Conservation (phyloP, 2,888 invertebrate species). For the Cistogaster globosa region DNA sequence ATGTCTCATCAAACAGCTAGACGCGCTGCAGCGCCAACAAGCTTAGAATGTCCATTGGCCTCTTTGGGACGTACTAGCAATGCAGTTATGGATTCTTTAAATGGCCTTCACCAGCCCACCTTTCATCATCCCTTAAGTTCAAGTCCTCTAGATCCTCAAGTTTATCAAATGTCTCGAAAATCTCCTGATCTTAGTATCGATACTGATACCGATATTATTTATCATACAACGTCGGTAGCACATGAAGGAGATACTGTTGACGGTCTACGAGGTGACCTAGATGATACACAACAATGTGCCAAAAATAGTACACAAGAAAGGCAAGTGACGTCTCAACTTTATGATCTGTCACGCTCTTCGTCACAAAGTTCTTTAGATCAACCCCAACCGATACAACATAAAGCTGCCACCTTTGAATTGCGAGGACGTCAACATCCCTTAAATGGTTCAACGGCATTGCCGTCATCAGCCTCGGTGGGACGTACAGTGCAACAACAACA, state of each 20-base stretch:
- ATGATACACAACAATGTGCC: slow-evolving; percentile 70
- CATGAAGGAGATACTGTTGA: slow-evolving; percentile 74
- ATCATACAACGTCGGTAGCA: slow-evolving; percentile 78
- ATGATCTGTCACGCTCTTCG: slow-evolving; percentile 75
- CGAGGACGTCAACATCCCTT: slow-evolving; percentile 72
- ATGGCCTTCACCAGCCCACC: slow-evolving; percentile 78
- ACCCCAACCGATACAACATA: slow-evolving; percentile 77
- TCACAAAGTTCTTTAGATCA: slow-evolving; percentile 77
- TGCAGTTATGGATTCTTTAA: slow-evolving; percentile 79
- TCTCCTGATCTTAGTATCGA: slow-evolving; percentile 81
- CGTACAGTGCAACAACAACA: slow-evolving; percentile 72
- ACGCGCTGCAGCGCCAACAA: slow-evolving; percentile 79
- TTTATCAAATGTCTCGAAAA: slow-evolving; percentile 83
- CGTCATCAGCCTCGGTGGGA: slow-evolving; percentile 78
- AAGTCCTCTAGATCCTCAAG: slow-evolving; percentile 83
- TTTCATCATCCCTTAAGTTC: slow-evolving; percentile 83
- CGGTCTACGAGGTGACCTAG: slow-evolving; percentile 69
- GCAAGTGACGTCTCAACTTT: slow-evolving; percentile 73
- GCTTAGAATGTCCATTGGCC: slow-evolving; percentile 85
- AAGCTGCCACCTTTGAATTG: slow-evolving; percentile 80
- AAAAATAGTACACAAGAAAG: slow-evolving; percentile 68
- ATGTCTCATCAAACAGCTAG: slow-evolving; percentile 82
- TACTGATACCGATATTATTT: slow-evolving; percentile 78
- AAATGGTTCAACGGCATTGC: slow-evolving; percentile 67
- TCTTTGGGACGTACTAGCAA: slow-evolving; percentile 84